These are phyloP conservation scores for Pogoniulus pusillus DNA, from an alignment of 2,797 vertebrate species.

Conservation along the genomic window DNA sequence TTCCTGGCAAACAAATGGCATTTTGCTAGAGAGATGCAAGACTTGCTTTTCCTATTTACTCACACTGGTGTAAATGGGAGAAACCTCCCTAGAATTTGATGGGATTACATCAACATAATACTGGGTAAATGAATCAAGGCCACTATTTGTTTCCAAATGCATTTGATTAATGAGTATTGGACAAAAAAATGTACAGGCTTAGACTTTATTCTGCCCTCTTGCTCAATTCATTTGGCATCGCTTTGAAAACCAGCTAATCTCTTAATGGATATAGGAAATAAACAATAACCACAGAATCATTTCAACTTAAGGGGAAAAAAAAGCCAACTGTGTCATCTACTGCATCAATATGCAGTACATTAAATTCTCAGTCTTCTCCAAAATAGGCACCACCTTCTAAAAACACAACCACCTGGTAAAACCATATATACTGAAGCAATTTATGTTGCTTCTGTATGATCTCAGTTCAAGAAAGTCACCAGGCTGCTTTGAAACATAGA, in stretches of 20 bases:
- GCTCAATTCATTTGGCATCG: neutral
- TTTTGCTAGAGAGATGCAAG: conserved; percentile 22
- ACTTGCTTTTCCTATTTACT: neutral
- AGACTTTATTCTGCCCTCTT: neutral
- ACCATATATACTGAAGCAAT: neutral
- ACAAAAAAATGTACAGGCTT: conserved; percentile 21
- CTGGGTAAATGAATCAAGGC: neutral
- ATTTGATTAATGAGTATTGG: conserved; percentile 41
- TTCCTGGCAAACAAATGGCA: conserved; percentile 29
- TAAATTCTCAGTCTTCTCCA: neutral
- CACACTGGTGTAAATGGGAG: neutral
- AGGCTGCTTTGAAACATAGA: neutral
- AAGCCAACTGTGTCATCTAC: neutral
- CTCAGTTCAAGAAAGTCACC: neutral
- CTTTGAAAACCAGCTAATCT: neutral
- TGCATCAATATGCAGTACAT: neutral
- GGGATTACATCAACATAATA: conserved; percentile 16
- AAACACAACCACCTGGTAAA: neutral
- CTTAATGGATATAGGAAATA: conserved; percentile 8
- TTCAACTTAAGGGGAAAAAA: neutral
- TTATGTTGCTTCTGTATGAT: neutral
- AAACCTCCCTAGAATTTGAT: neutral
- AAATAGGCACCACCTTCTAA: neutral
- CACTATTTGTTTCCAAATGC: conserved; percentile 29
- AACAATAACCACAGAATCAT: neutral